These are phyloP conservation scores for Polydrusus pterygomalis DNA, from an alignment of 2,888 invertebrate species.

Conservation along the genomic window DNA sequence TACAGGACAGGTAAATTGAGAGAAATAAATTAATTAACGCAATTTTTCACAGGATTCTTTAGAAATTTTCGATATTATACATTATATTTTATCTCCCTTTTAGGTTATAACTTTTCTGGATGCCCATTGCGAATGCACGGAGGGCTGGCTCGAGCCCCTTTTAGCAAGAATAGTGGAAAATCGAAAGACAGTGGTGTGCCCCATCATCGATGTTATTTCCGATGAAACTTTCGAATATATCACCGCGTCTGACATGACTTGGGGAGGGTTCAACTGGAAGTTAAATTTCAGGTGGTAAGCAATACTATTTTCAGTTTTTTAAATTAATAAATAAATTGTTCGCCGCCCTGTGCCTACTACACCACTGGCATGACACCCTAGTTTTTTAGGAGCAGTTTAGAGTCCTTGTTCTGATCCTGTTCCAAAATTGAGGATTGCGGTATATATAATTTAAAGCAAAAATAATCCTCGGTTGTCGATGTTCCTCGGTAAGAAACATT, in stretches of 20 bases:
- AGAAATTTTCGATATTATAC: not conserved
- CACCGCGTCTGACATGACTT: conserved; percentile 98
- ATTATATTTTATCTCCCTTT: not conserved
- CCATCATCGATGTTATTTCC: conserved; percentile 98
- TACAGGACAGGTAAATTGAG: conserved; percentile 78
- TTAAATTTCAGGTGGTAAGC: conserved; percentile 97
- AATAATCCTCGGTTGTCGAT: too few species aligned
- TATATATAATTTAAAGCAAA: too few species aligned
- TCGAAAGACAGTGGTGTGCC: conserved; percentile 95
- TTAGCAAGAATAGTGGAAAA: conserved; percentile 93
- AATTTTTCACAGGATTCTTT: too few species aligned
- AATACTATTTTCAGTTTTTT: not conserved
- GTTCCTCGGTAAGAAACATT: too few species aligned
- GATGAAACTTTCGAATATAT: conserved; percentile 99
- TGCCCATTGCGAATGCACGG: conserved; percentile 98
- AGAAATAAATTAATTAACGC: too few species aligned
- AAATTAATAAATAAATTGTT: too few species aligned
- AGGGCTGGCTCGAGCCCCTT: conserved; percentile 99
- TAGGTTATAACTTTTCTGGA: conserved; percentile 94
- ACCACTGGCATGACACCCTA: too few species aligned
- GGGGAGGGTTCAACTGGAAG: conserved; percentile 99
- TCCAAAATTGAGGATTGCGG: too few species aligned
- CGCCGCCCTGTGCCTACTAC: too few species aligned
- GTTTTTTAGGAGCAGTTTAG: too few species aligned
- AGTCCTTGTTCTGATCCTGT: too few species aligned